A percentile compares a stretch with the other conserved stretches of the same genome.
Conservation (phyloP, 2,888 invertebrate genomes). For the Lasioglossum morio region DNA sequence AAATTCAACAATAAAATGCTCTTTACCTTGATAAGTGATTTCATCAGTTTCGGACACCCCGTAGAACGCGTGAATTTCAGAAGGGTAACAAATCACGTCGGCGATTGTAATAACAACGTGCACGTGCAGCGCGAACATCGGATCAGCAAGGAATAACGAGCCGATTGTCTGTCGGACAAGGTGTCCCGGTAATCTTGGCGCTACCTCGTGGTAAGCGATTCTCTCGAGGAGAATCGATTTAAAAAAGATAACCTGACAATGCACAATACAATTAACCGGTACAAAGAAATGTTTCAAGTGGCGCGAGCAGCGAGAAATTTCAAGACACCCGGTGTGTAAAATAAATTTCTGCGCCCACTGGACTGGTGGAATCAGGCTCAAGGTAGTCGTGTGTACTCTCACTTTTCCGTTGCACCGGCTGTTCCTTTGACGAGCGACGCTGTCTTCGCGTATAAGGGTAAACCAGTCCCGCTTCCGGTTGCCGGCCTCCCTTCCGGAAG, state of each 20-base stretch:
- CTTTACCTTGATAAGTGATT: background rate
- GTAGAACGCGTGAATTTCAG: background rate
- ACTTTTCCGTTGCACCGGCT: conserved; percentile 44
- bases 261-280: background rate
- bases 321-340: conserved; percentile 31
- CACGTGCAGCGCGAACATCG: conserved; percentile 34
- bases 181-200: background rate
- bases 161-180: conserved; percentile 47
- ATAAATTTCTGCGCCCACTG: conserved; percentile 56
- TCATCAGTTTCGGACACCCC: background rate
- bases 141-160: conserved; percentile 34
- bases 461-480: conserved; percentile 44
- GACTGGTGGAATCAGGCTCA: conserved; percentile 35
- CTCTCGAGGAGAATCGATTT: background rate
- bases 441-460: conserved; percentile 27
- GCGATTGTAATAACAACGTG: conserved; percentile 14
- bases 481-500: conserved; percentile 34
- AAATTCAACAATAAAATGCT: too few species aligned
- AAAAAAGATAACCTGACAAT: background rate
- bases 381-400: conserved; percentile 53
- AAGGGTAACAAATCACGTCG: conserved; percentile 24
- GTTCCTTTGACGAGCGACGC: conserved; percentile 20
- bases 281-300: background rate
- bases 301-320: background rate
- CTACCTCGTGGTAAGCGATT: background rate